Base-by-base conservation (phyloP, 1,140 invertebrate genomes). In the Aphaenogaster floridana region DNA sequence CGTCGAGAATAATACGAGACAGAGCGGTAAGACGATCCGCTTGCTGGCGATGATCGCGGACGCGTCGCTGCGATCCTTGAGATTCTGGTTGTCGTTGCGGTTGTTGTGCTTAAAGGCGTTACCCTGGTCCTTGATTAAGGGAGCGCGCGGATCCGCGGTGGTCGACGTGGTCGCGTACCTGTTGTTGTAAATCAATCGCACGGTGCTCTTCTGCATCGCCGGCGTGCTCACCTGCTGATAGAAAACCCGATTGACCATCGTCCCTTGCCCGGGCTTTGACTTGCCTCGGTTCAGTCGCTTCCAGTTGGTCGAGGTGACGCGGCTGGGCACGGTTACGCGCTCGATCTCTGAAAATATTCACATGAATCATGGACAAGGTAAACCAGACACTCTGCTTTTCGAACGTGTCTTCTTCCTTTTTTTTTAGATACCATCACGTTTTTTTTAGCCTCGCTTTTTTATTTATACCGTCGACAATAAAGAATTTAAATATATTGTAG, bases 311-410 rank as follows among this genome's bases (percentile, higher is more conserved):
- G 96, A 96, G 13, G 96, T 97, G 28, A 96, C 95, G 6, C 95
- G 95, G 0, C 94, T 96, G 52, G 96, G 95, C 59, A 95, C 95
- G 52, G 96, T 96, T 4, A 95, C 96, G 57, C 95, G 94, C 94
- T 96, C 96, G 66, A 96, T 96, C 95, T 96, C 96, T 97, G 94
- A 86, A 92, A 89, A 88, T 48, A 74, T 84, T 48, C 4, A 48
- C 28, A 11, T 5, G 42, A 71, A 74, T 36, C 39, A 57, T 28
- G 15, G 28, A 48, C 21, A 59, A 17, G 52, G 6, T 63, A 2
- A n/a, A 48, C 42, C 7, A 61, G 45, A 84, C 28, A 7, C 52
- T 74, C 36, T 39, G 36, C 50, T 54, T 59, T 72, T 83, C n/a
- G 42, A 54, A 36, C 11, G 3, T 61, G 6, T n/a, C 9, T 9